Evolutionary conservation across 2,113 vertebrate species (phyloP).

Genomic region (Stomatorhinus ivindoensis): DNA sequence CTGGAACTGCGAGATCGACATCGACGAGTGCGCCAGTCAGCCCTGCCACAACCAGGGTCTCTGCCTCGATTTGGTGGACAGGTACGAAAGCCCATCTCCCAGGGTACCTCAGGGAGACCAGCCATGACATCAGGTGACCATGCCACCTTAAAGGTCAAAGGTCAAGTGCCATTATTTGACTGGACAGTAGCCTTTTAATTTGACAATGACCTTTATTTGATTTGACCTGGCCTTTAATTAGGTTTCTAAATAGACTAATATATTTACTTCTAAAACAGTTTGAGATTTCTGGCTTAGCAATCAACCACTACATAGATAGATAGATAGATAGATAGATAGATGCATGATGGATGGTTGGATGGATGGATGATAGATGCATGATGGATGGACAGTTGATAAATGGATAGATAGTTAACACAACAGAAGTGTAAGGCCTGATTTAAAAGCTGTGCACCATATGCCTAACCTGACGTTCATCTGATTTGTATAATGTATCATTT

Average conservation of each 20-base stretch:
- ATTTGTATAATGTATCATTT: not conserved
- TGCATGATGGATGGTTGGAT: too few relatives aligned
- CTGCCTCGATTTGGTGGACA: conserved; percentile 72
- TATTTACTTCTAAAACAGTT: not conserved
- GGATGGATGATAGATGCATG: too few relatives aligned
- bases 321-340: not conserved
- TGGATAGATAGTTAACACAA: not conserved
- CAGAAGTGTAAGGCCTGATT: not conserved
- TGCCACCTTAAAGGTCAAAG: not conserved
- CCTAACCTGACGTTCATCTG: not conserved
- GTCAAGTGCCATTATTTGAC: not conserved
- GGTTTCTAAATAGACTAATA: not conserved
- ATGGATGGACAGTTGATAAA: too few relatives aligned
- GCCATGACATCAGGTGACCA: not conserved
- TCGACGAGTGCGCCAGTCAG: conserved; percentile 76
- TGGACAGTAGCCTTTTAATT: not conserved
- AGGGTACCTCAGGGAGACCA: not conserved
- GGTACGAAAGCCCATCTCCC: conserved; percentile 53
- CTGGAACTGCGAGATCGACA: conserved; percentile 69
- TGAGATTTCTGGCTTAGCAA: not conserved
- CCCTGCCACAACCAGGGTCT: conserved; percentile 70
- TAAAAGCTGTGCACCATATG: not conserved
- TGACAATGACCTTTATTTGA: not conserved
- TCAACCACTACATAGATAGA: not conserved
- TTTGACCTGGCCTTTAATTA: not conserved